Conservation (phyloP, 2,888 invertebrate genomes). For the Lamellibrachia columna region DNA sequence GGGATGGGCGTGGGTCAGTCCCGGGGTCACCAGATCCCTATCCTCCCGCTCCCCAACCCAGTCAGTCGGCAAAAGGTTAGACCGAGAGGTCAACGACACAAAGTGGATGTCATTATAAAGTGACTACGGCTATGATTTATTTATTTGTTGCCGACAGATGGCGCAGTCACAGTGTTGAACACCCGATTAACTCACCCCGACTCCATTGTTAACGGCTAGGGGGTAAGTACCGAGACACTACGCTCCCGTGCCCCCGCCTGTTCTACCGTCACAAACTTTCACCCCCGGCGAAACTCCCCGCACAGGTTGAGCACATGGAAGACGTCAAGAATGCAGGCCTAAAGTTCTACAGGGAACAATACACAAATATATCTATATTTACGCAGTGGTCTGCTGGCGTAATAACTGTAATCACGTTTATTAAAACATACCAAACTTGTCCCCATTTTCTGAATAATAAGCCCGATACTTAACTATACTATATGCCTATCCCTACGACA, state of each 20-base stretch:
- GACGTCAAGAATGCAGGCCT: background rate
- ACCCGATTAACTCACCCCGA: background rate
- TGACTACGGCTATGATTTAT: background rate
- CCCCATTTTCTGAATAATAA: background rate
- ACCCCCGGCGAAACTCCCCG: background rate
- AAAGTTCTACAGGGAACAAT: background rate
- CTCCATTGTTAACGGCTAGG: background rate
- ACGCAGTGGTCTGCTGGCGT: too few relatives aligned
- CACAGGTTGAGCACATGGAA: background rate
- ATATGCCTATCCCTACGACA: background rate
- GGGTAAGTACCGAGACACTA: background rate
- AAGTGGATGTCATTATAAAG: background rate
- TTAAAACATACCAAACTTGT: background rate
- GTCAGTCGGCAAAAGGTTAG: constrained; percentile 9
- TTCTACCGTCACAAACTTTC: background rate
- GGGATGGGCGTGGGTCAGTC: background rate
- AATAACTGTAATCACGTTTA: background rate
- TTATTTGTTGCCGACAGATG: background rate
- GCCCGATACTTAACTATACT: background rate
- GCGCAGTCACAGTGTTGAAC: constrained; percentile 9
- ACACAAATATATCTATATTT: background rate
- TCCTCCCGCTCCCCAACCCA: background rate
- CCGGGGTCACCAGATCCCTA: background rate
- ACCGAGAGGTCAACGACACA: background rate
- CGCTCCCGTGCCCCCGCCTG: background rate